These are phyloP conservation scores for Agapetus fuscipes DNA, from an alignment of 2,888 invertebrate species.

Conservation along the genomic window DNA sequence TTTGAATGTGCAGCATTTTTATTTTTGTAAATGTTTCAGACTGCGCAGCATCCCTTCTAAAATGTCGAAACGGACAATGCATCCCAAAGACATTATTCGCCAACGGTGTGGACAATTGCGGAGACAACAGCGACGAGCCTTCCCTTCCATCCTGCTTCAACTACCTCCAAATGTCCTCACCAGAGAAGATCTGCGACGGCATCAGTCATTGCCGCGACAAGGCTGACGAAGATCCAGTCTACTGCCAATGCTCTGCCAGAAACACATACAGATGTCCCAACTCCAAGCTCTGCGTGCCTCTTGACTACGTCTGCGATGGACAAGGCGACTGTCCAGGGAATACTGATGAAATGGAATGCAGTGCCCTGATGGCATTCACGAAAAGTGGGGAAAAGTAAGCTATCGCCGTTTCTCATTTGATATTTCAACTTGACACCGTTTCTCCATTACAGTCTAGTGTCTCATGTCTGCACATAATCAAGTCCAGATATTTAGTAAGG, in stretches of 20 bases:
- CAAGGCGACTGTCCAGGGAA: constrained; percentile 60
- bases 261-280: constrained; percentile 28
- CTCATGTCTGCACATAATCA: no score
- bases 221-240: constrained; percentile 59
- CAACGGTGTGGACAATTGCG: constrained; percentile 57
- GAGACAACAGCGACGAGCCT: constrained; percentile 65
- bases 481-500: no score
- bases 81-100: constrained; percentile 60
- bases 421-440: no score
- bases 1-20: no score
- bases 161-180: constrained; percentile 57
- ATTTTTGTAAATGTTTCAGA: constrained; percentile 32
- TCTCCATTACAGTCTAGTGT: no score
- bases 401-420: no score
- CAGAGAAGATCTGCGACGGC: constrained; percentile 66
- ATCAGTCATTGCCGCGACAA: constrained; percentile 66
- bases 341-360: constrained; percentile 62
- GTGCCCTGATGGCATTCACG: no score
- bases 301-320: constrained; percentile 71
- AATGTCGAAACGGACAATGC: constrained; percentile 58
- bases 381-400: background rate
- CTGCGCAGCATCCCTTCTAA: constrained; percentile 54
- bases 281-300: constrained; percentile 53
- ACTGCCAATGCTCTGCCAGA: constrained; percentile 50
- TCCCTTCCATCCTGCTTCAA: constrained; percentile 51